Evolutionary conservation across 2,797 vertebrate genomes (phyloP).

Genomic region (Bufotes viridis): DNA sequence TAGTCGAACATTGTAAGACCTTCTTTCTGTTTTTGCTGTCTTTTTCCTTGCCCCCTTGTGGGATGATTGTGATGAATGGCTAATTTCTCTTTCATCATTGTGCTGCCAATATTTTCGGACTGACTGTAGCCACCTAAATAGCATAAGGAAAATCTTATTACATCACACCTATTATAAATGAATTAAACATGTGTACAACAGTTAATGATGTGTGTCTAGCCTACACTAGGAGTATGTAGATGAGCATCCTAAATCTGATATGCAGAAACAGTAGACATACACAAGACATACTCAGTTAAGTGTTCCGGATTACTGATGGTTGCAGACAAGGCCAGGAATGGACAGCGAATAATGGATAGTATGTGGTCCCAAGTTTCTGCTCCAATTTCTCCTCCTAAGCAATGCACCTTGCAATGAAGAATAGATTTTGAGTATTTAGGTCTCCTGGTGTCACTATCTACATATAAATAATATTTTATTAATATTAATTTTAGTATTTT

Average conservation of each 20-base stretch:
- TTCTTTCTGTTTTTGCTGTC: conserved; percentile 46
- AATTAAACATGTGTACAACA: too few relatives aligned
- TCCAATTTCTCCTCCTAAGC: conserved; percentile 75
- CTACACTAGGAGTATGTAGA: too few relatives aligned
- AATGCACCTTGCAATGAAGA: too few relatives aligned
- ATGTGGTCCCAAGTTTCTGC: conserved; percentile 78
- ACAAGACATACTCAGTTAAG: conserved; percentile 70
- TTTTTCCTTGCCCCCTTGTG: conserved; percentile 12
- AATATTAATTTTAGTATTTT: too few relatives aligned
- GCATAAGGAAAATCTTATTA: too few relatives aligned
- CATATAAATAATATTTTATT: too few relatives aligned
- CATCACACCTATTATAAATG: background rate
- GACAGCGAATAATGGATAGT: conserved; percentile 74
- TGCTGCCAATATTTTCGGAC: conserved; percentile 66
- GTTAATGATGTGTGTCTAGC: background rate
- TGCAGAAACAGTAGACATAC: background rate
- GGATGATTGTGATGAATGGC: background rate
- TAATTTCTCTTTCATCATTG: conserved; percentile 58
- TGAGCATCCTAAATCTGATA: background rate
- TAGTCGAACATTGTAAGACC: conserved; percentile 66
- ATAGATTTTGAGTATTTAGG: too few relatives aligned
- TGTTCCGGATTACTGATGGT: conserved; percentile 75
- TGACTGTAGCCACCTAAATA: conserved; percentile 67
- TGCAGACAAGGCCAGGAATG: conserved; percentile 76
- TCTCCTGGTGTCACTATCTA: too few relatives aligned